phyloP scores from a whole-genome alignment of 1,140 invertebrate genomes.

The Aleiodes sp. region DNA sequence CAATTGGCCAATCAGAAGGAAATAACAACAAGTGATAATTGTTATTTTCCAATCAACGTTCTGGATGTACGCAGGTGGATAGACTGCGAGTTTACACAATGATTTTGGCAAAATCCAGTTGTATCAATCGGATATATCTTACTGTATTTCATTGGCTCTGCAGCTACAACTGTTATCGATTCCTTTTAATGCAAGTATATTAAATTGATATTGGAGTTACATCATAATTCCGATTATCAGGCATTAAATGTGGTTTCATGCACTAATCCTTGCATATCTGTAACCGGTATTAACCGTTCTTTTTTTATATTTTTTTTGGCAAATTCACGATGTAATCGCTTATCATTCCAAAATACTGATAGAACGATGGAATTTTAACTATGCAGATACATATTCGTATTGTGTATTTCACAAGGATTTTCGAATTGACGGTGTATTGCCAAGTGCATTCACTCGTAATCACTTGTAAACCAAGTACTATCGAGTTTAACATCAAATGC shows the following conservation, averaged over 20 bases:
- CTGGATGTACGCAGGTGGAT: constrained; percentile 18
- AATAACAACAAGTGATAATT: constrained; percentile 30
- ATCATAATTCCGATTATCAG: not conserved
- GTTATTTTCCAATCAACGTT: constrained; percentile 35
- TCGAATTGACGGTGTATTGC: not conserved
- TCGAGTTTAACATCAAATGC: not conserved
- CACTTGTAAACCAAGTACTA: constrained; percentile 1
- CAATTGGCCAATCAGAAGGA: constrained; percentile 3
- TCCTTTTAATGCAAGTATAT: not conserved
- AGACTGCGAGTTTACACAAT: not conserved
- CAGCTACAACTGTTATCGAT: not conserved
- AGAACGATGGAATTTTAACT: constrained; percentile 1
- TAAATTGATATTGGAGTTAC: too few relatives aligned
- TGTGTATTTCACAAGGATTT: not conserved
- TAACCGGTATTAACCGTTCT: not conserved
- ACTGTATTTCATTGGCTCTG: too few relatives aligned
- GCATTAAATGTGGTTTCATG: not conserved
- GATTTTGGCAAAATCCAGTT: not conserved
- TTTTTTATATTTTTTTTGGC: too few relatives aligned
- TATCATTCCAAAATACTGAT: not conserved
- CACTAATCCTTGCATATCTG: not conserved
- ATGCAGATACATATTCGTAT: not conserved
- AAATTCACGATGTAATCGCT: not conserved
- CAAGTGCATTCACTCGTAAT: not conserved
- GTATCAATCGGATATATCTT: not conserved